Evolutionary conservation across 2,888 invertebrate genomes (phyloP).

Genomic region (Candidula unifasciata): DNA sequence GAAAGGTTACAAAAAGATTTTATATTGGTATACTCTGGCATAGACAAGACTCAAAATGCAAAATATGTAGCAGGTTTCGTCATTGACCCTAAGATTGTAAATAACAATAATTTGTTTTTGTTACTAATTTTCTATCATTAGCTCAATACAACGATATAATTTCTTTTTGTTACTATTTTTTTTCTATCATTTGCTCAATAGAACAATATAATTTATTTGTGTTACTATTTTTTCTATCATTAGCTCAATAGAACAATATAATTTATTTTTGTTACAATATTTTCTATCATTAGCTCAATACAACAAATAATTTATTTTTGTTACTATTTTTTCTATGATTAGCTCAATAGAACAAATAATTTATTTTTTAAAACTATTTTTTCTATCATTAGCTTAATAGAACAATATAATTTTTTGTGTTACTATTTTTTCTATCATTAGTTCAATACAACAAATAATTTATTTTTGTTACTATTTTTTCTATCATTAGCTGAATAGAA

Average conservation of each 20-base stretch:
- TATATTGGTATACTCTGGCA: too few species aligned
- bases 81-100: too few species aligned
- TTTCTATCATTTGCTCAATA: constrained; percentile 52
- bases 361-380: too few species aligned
- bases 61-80: too few species aligned
- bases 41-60: too few species aligned
- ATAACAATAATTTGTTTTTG: not conserved
- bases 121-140: constrained; percentile 58
- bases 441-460: not conserved
- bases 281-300: constrained; percentile 68
- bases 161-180: constrained; percentile 75
- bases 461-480: too few species aligned
- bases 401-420: constrained; percentile 75
- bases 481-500: constrained; percentile 71
- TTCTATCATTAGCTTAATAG: constrained; percentile 69
- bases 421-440: constrained; percentile 68
- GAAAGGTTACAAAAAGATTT: too few species aligned
- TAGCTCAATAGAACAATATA: not conserved
- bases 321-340: constrained; percentile 69
- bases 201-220: too few species aligned
- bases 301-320: constrained; percentile 76
- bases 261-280: not conserved
- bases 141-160: constrained; percentile 75
- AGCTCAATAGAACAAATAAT: not conserved
- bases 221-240: not conserved